phyloP scores from a whole-genome alignment of 2,797 vertebrate genomes.

The Odontamblyopus rebecca region DNA sequence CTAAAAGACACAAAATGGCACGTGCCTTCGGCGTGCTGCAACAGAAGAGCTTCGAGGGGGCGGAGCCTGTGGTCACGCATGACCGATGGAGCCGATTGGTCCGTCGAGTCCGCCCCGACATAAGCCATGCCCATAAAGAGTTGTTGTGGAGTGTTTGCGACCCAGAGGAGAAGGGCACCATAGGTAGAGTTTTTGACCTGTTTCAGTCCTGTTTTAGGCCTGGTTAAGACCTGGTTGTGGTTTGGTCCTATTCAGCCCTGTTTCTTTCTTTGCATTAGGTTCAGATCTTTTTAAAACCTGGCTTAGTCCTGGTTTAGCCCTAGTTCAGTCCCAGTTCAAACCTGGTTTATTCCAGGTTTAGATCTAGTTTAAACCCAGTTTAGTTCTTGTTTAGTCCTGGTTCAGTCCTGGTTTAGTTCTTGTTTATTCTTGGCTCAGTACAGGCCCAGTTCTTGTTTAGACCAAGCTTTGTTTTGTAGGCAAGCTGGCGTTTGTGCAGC shows the following conservation, averaged over 20 bases:
- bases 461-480: slow-evolving; percentile 62
- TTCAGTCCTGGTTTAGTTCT: background rate
- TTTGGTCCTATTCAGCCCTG: background rate
- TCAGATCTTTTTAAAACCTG: no score
- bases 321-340: background rate
- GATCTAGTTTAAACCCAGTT: background rate
- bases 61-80: slow-evolving; percentile 77
- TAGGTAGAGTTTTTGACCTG: slow-evolving; percentile 75
- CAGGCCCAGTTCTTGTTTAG: background rate
- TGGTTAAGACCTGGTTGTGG: background rate
- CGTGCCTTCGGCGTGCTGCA: slow-evolving; percentile 87
- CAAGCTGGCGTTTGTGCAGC: slow-evolving; percentile 84
- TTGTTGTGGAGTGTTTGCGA: slow-evolving; percentile 86
- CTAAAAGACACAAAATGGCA: slow-evolving; percentile 89
- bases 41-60: slow-evolving; percentile 67
- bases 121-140: slow-evolving; percentile 83
- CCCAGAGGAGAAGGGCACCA: slow-evolving; percentile 76
- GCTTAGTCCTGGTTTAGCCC: background rate
- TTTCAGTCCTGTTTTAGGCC: background rate
- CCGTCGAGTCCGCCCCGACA: slow-evolving; percentile 80
- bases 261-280: background rate
- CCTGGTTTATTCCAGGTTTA: background rate
- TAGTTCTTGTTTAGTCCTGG: background rate
- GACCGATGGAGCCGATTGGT: slow-evolving; percentile 82
- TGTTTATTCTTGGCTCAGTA: background rate